phyloP scores from a whole-genome alignment of 1,140 invertebrate genomes.

The Oscheius sp. region DNA sequence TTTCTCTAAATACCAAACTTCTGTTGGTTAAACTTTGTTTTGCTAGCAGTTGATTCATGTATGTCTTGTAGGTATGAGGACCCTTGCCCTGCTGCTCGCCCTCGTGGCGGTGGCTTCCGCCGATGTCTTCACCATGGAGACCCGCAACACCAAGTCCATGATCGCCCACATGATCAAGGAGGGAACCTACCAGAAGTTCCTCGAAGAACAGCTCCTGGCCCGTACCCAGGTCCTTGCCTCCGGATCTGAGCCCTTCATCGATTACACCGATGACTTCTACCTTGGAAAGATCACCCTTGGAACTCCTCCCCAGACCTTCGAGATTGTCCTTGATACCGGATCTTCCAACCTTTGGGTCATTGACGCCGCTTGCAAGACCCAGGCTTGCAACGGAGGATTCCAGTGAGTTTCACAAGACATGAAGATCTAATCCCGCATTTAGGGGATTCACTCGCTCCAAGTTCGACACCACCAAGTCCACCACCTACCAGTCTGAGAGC shows the following conservation, averaged over 20 bases:
- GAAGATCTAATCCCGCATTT: not conserved
- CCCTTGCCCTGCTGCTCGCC: constrained; percentile 22
- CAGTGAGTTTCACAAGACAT: not conserved
- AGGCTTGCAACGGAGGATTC: not conserved
- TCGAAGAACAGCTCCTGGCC: not conserved
- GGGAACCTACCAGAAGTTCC: constrained; percentile 7
- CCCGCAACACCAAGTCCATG: constrained; percentile 2
- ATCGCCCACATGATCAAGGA: not conserved
- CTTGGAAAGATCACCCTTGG: not conserved
- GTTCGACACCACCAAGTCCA: constrained; percentile 25
- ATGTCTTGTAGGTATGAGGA: constrained; percentile 38
- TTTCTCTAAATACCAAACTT: too few relatives aligned
- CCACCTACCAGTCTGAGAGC: constrained; percentile 6
- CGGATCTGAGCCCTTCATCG: constrained; percentile 6
- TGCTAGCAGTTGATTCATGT: too few relatives aligned
- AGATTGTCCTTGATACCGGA: constrained; percentile 29
- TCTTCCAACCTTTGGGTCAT: constrained; percentile 28
- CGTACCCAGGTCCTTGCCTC: not conserved
- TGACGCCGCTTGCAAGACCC: constrained; percentile 5
- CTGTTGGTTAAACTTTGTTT: too few relatives aligned
- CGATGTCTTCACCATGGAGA: constrained; percentile 19
- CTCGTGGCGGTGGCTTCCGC: constrained; percentile 25
- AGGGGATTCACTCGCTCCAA: not conserved
- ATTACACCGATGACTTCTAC: constrained; percentile 19
- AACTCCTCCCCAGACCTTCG: constrained; percentile 21